A percentile compares a stretch with the other conserved stretches of the same genome.
phyloP scores from a whole-genome alignment of 2,888 invertebrate genomes.

The Meiosimyza platycephala region DNA sequence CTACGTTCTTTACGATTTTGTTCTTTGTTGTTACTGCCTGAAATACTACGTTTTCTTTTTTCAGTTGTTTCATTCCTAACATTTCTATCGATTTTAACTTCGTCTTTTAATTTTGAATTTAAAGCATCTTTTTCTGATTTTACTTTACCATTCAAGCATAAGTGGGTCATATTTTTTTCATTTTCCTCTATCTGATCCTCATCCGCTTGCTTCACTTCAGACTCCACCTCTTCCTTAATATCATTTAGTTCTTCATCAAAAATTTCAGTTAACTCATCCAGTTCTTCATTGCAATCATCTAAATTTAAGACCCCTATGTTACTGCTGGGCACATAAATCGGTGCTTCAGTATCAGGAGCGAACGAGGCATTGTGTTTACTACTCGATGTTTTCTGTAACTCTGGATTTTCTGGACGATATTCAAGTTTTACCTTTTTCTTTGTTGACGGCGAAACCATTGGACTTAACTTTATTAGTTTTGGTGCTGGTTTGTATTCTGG shows the following conservation, averaged over 20 bases:
- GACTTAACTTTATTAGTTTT: conserved; percentile 58
- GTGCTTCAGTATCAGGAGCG: conserved; percentile 46
- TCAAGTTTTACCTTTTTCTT: conserved; percentile 61
- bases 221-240: conserved; percentile 23
- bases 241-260: conserved; percentile 44
- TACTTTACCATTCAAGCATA: neutral
- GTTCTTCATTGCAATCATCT: conserved; percentile 52
- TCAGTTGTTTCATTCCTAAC: conserved; percentile 29
- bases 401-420: conserved; percentile 66
- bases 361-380: conserved; percentile 12
- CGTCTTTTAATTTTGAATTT: conserved; percentile 3
- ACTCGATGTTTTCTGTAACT: conserved; percentile 48
- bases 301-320: conserved; percentile 42
- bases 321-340: conserved; percentile 60
- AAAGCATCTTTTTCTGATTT: conserved; percentile 16
- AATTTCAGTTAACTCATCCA: conserved; percentile 51
- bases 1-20: conserved; percentile 37
- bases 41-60: conserved; percentile 24
- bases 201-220: conserved; percentile 22
- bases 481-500: conserved; percentile 64
- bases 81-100: conserved; percentile 10
- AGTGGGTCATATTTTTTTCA: neutral
- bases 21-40: conserved; percentile 8
- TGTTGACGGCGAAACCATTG: conserved; percentile 47
- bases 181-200: neutral